Percentiles rank a stretch among this genome's conserved stretches.
These are phyloP conservation scores for Augochlorella aurata DNA, from an alignment of 2,888 invertebrate genomes.

Conservation along the genomic window DNA sequence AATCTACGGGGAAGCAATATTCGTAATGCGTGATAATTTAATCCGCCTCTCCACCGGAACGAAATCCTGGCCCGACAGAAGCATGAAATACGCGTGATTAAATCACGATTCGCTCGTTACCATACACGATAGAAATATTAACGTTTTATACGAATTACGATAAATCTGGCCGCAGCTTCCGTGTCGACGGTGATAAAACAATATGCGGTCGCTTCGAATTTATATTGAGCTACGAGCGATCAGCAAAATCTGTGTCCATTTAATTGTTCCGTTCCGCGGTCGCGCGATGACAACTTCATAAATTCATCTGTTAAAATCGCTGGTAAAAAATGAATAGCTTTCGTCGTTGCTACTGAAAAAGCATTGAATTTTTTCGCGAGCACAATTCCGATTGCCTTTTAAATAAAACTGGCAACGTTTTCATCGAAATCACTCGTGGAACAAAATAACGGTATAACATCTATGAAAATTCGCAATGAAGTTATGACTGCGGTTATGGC, in stretches of 20 bases:
- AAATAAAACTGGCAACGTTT: not conserved
- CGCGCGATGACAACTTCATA: not conserved
- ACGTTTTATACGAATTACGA: conserved; percentile 12
- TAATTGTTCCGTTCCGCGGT: not conserved
- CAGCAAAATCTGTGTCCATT: conserved; percentile 5
- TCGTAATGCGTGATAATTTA: conserved; percentile 4
- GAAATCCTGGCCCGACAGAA: not conserved
- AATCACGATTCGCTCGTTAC: not conserved
- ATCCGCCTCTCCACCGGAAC: not conserved
- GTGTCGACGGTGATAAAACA: conserved; percentile 6
- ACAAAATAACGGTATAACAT: not conserved
- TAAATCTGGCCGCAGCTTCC: not conserved
- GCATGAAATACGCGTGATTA: conserved; percentile 1
- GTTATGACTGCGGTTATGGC: not conserved
- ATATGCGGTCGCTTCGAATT: conserved; percentile 17
- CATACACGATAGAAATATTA: conserved; percentile 17
- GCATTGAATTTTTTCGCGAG: not conserved
- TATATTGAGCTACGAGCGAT: not conserved
- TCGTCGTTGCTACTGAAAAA: not conserved
- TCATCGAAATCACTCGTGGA: not conserved
- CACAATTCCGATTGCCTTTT: not conserved
- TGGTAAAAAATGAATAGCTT: not conserved
- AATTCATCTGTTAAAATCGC: not conserved
- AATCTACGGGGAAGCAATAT: not conserved
- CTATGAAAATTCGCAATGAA: not conserved